Conservation (phyloP, 2,797 vertebrate genomes). For the Huso huso region DNA sequence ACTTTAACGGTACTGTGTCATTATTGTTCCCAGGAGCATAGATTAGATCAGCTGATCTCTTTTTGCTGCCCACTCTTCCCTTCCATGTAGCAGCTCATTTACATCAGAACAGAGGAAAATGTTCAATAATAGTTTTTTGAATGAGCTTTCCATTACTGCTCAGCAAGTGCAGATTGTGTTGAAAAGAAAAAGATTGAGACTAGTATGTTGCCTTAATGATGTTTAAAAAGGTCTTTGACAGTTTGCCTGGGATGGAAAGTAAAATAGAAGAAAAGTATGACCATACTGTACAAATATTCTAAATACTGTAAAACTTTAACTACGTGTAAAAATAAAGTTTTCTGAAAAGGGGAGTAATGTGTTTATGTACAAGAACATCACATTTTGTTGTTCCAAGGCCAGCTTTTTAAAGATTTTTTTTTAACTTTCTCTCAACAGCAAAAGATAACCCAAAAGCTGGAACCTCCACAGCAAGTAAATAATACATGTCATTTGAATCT, state of each 20-base stretch:
- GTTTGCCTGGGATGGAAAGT: too few species aligned
- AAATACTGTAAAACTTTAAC: too few species aligned
- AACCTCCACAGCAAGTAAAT: conserved; percentile 9
- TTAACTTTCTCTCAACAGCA: neutral
- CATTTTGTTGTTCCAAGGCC: too few species aligned
- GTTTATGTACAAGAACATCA: too few species aligned
- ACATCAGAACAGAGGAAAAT: conserved; percentile 14
- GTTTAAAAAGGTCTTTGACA: neutral
- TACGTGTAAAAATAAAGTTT: too few species aligned
- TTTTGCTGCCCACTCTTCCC: neutral
- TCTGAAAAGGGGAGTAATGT: too few species aligned
- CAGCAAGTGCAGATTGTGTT: neutral
- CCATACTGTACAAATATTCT: too few species aligned
- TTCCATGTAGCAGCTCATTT: conserved; percentile 12
- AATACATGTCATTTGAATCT: neutral
- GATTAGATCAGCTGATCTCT: conserved; percentile 1
- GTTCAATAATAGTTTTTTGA: neutral
- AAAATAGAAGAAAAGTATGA: too few species aligned
- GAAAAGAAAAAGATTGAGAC: conserved; percentile 11
- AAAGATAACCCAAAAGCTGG: conserved; percentile 1
- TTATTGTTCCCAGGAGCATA: neutral
- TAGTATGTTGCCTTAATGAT: conserved; percentile 29
- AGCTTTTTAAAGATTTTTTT: neutral
- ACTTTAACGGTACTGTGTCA: neutral
- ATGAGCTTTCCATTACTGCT: neutral